phyloP scores from a whole-genome alignment of 2,888 invertebrate species.

The Eueremaeus valkanovi region DNA sequence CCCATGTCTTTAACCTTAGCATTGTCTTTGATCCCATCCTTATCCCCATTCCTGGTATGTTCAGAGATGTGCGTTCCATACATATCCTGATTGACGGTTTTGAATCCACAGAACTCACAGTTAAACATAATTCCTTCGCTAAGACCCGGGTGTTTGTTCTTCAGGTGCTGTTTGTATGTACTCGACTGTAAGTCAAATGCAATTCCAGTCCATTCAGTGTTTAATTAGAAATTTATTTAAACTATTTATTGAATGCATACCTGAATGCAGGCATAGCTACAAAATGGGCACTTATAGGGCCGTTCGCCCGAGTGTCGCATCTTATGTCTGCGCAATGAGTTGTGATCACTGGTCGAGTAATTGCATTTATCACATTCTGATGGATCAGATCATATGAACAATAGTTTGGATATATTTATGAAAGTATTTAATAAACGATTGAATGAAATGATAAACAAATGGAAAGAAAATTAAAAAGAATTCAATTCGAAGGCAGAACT shows the following conservation, averaged over 20 bases:
- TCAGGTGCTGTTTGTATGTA: conserved; percentile 70
- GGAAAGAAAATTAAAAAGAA: no score
- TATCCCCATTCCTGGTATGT: conserved; percentile 18
- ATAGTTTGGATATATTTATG: no score
- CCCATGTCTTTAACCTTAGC: not conserved
- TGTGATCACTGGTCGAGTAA: conserved; percentile 72
- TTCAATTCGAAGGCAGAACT: no score
- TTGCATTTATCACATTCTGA: conserved; percentile 68
- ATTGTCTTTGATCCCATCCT: not conserved
- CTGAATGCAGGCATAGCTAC: conserved; percentile 69
- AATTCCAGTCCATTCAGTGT: not conserved
- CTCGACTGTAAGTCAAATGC: conserved; percentile 60
- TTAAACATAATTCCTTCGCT: conserved; percentile 62
- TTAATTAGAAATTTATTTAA: no score
- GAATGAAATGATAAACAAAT: no score
- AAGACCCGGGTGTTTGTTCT: conserved; percentile 69
- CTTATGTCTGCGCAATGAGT: conserved; percentile 72
- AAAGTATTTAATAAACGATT: no score
- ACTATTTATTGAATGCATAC: no score
- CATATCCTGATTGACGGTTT: conserved; percentile 63
- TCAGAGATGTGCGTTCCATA: conserved; percentile 49
- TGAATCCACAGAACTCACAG: conserved; percentile 62
- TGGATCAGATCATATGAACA: no score
- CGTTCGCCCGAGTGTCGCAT: conserved; percentile 69
- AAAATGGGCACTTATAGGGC: conserved; percentile 72